Base-by-base conservation (phyloP, 1,140 invertebrate genomes). In the Ganaspis sp. region DNA sequence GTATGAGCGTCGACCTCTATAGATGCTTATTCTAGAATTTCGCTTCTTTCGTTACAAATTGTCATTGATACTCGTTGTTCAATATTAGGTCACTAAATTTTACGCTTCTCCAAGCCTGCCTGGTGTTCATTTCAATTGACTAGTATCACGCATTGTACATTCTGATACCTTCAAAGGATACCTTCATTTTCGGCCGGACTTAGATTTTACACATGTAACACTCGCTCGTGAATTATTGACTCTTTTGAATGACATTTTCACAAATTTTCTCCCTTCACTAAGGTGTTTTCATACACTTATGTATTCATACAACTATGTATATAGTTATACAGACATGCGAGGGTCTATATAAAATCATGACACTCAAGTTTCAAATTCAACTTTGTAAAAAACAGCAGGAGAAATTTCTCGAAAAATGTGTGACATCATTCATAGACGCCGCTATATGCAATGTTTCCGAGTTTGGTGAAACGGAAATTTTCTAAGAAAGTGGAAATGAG, bases 71-170 rank as follows among this genome's bases (percentile, higher is more conserved):
- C 73, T 81, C 49, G 69, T 23, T 72, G 77, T 74, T 77, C 80
- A 83, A 77, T 78, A 23, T 78, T 82, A 81, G 75, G 81, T 74
- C 82, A 34, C 72, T 81, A 79, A 75, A 83, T 83, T 80, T 87
- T 87, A 87, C 85, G 83, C 83, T 82, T 87, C 77, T 78, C 74
- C 77, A 85, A 87, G 83, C 85, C 85, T 85, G 77, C 82, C 77
- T 87, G 82, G 85, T 86, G 83, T 84, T 84, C 83, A 84, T 80
- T 84, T 86, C 81, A 87, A 88, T 88, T 88, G 86, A 88, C 87
- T 87, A 86, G 83, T 84, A 49, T 49, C 17, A 17, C 17, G n/a
- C 45, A 49, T 49, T 49, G n/a, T 15, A 49, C 45, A n/a, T 49
- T 34, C 6, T 49, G 45, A 15, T 49, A 49, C 17, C n/a, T 4